These are phyloP conservation scores for Pseudoips prasinana DNA, from an alignment of 2,888 invertebrate species.

Conservation along the genomic window DNA sequence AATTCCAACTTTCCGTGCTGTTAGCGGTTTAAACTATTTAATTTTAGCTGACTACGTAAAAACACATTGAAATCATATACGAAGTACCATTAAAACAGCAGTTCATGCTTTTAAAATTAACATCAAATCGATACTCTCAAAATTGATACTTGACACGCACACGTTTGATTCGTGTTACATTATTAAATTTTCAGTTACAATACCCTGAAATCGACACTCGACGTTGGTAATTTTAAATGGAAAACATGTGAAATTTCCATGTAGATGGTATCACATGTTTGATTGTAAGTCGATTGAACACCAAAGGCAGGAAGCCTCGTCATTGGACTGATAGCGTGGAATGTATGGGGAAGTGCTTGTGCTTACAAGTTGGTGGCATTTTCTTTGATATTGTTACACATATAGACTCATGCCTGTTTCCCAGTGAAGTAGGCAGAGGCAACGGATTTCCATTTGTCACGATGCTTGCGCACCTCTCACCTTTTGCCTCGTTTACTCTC, in stretches of 20 bases:
- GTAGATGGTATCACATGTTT: constrained; percentile 60
- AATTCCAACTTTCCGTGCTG: too few species aligned
- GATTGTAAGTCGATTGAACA: constrained; percentile 67
- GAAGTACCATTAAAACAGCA: background rate
- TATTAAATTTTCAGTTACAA: background rate
- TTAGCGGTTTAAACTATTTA: too few species aligned
- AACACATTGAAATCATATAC: background rate
- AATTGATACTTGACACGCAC: background rate
- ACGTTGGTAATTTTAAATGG: constrained; percentile 25
- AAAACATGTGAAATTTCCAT: constrained; percentile 35
- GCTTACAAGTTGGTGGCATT: background rate
- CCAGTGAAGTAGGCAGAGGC: too few species aligned
- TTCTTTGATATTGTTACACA: too few species aligned
- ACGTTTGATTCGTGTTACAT: background rate
- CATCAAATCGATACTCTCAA: background rate
- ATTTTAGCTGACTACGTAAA: too few species aligned
- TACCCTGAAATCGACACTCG: constrained; percentile 23
- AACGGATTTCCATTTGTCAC: too few species aligned
- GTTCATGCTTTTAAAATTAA: background rate
- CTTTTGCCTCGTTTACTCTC: too few species aligned
- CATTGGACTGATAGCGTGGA: constrained; percentile 43
- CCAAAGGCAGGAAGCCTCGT: constrained; percentile 51
- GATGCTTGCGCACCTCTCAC: too few species aligned
- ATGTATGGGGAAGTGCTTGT: constrained; percentile 25
- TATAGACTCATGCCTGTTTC: too few species aligned